These are phyloP conservation scores for Solea senegalensis DNA, from an alignment of 2,113 vertebrate genomes.

Conservation along the genomic window DNA sequence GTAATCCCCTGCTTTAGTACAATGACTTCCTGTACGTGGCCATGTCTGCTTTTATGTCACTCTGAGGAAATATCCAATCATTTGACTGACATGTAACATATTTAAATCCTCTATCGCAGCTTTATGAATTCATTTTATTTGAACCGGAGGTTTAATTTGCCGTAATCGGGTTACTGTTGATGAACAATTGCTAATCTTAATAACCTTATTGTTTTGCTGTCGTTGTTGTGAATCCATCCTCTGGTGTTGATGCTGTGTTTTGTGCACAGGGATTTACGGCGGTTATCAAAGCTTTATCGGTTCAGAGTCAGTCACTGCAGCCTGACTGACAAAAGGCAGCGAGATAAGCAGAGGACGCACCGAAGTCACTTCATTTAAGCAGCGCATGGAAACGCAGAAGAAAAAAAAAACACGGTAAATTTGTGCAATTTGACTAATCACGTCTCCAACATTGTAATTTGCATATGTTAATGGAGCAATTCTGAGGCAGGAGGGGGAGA, in stretches of 20 bases:
- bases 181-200: slow-evolving; percentile 46
- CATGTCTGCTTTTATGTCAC: slow-evolving; percentile 38
- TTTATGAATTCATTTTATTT: slow-evolving; percentile 29
- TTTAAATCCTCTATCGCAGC: slow-evolving; percentile 12
- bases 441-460: slow-evolving; percentile 70
- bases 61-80: slow-evolving; percentile 26
- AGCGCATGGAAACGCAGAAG: slow-evolving; percentile 52
- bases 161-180: slow-evolving; percentile 56
- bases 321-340: slow-evolving; percentile 65
- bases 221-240: slow-evolving; percentile 32
- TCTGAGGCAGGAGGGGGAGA: slow-evolving; percentile 12
- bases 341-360: slow-evolving; percentile 55
- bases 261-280: slow-evolving; percentile 26
- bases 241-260: slow-evolving; percentile 19
- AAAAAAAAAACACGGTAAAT: slow-evolving; percentile 55
- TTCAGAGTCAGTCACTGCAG: slow-evolving; percentile 41
- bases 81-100: slow-evolving; percentile 1
- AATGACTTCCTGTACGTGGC: slow-evolving; percentile 58
- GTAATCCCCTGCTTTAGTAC: slow-evolving; percentile 64
- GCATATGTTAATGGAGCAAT: slow-evolving; percentile 80
- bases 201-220: slow-evolving; percentile 42
- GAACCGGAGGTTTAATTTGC: slow-evolving; percentile 42
- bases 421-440: slow-evolving; percentile 74
- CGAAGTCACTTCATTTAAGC: slow-evolving; percentile 57
- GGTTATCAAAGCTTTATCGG: slow-evolving; percentile 43